Conservation (phyloP, 2,113 vertebrate species). For the Gadus chalcogrammus region DNA sequence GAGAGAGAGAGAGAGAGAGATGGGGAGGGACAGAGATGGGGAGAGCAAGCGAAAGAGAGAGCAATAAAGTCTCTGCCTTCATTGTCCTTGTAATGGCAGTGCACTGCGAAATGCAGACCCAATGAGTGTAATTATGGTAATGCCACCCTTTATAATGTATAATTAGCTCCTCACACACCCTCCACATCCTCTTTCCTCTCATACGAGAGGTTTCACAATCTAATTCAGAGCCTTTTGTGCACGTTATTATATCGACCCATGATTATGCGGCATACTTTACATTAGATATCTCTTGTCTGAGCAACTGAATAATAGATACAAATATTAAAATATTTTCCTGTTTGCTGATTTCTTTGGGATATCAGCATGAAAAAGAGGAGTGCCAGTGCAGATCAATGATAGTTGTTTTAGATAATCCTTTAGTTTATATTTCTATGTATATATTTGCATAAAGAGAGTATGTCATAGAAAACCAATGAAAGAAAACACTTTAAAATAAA, state of each 20-base stretch:
- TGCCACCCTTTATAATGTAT: constrained; percentile 59
- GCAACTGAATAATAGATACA: constrained; percentile 36
- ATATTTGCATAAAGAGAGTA: too few relatives aligned
- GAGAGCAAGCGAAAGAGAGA: constrained; percentile 16
- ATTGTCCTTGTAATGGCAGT: constrained; percentile 55
- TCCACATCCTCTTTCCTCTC: constrained; percentile 39
- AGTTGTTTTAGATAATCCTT: too few relatives aligned
- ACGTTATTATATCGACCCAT: constrained; percentile 30
- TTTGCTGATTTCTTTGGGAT: too few relatives aligned
- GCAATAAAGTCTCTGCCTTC: constrained; percentile 41
- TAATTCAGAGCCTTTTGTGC: constrained; percentile 30
- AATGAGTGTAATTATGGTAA: constrained; percentile 68
- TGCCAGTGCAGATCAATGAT: too few relatives aligned
- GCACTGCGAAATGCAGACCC: constrained; percentile 49
- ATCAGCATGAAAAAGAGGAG: too few relatives aligned
- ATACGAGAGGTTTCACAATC: constrained; percentile 37
- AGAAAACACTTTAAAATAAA: too few relatives aligned
- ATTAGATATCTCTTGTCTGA: constrained; percentile 23
- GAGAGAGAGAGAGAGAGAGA: constrained; percentile 19
- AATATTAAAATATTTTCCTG: constrained; percentile 34
- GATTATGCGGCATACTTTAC: constrained; percentile 43
- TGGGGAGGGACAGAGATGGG: neutral
- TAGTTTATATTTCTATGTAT: too few relatives aligned
- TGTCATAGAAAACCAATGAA: too few relatives aligned
- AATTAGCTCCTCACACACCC: constrained; percentile 59